Base-by-base conservation (phyloP, 2,888 invertebrate genomes). In the Deilephila porcellus region DNA sequence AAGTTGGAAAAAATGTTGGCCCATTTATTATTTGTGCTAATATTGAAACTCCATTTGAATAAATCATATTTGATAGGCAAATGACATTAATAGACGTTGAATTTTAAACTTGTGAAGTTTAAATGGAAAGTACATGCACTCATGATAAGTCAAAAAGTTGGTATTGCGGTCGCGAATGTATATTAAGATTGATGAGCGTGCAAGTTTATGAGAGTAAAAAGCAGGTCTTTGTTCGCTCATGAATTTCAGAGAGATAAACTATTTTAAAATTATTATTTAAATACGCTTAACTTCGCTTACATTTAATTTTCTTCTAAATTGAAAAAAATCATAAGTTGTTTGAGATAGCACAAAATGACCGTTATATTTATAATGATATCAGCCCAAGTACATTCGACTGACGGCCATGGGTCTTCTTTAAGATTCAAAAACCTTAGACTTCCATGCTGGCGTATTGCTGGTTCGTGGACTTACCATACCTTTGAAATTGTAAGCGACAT, bases 101-200 rank as follows among this genome's bases (percentile, higher is more conserved):
- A 64, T 5, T 52, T 45, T 29, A 60, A 67, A 17, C 7, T 25
- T 52, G 11, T 19, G 17, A 67, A 52, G 20, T 25, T 45, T 52
- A 17, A 7, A 67, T 67, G 5, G 25, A 20, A 37, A 20, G 52
- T 52, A 20, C 11, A 25, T 64, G 45, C 37, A 52, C 20, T 52
- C 25, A 52, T 52, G 25, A 45, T 67, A 14, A 64, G 37, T 64
- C 37, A 64, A 25, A 45, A 45, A 67, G 67, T 45, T 67, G 14
- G 67, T 67, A 20, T 17, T 52, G 52, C 17, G 25, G 25, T 45
- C 52, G 52, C 45, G 25, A 64, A 45, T 45, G 64, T 52, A 37
- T 71, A 71, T 53, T 56, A 53, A 71, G 62, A 59, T 74, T 73
- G 60, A 71, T 60, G 59, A 29, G 20, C 34, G 29, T 67, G 25